A percentile compares a stretch with the other conserved stretches of the same genome.
These are phyloP conservation scores for Danaus chrysippus DNA, from an alignment of 2,888 invertebrate genomes.

Conservation along the genomic window DNA sequence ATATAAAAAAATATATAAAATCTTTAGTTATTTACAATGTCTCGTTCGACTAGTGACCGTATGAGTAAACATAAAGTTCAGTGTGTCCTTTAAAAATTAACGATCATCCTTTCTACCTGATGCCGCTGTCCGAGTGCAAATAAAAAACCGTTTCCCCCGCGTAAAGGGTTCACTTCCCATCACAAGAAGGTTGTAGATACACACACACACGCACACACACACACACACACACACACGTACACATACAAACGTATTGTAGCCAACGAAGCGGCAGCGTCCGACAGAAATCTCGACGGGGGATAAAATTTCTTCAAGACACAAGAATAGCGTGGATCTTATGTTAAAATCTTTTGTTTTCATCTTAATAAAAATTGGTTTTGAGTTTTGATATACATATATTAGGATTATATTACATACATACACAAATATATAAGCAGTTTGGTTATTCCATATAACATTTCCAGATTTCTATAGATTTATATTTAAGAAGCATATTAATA, in stretches of 20 bases:
- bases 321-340: conserved; percentile 55
- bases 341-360: conserved; percentile 10
- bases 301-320: conserved; percentile 65
- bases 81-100: conserved; percentile 76
- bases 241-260: conserved; percentile 45
- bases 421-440: no score
- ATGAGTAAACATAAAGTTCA: conserved; percentile 59
- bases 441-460: no score
- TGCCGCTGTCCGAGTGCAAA: conserved; percentile 78
- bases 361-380: not conserved
- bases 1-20: conserved; percentile 8
- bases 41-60: conserved; percentile 36
- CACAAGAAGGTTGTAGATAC: conserved; percentile 66
- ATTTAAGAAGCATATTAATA: no score
- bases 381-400: not conserved
- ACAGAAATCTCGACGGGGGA: conserved; percentile 72
- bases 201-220: conserved; percentile 40
- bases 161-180: conserved; percentile 81
- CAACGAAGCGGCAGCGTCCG: conserved; percentile 61
- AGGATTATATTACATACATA: not conserved
- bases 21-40: conserved; percentile 10
- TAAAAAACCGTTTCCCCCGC: conserved; percentile 77
- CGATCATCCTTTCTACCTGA: conserved; percentile 79
- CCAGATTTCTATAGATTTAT: no score
- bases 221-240: conserved; percentile 40